Evolutionary conservation across 2,113 vertebrate species (phyloP).

Genomic region (Calonectris borealis): DNA sequence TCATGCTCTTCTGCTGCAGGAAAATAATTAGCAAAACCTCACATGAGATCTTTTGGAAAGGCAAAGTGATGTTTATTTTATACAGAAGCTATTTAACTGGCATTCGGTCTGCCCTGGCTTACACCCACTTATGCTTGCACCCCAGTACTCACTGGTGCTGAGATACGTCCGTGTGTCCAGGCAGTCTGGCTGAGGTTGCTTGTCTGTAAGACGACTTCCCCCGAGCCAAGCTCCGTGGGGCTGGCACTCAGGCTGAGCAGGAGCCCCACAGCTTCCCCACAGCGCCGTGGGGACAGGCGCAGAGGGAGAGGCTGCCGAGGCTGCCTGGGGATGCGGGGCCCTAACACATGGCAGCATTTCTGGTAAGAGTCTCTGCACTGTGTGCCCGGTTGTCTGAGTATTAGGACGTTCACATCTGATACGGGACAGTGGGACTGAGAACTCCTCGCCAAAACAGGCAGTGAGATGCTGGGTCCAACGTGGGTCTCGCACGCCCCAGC

Average conservation of each 20-base stretch:
- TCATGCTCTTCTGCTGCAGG: neutral
- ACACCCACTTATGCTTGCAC: neutral
- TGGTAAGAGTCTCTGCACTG: neutral
- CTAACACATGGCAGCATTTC: neutral
- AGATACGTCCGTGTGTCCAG: neutral
- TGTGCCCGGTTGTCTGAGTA: neutral
- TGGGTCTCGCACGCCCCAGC: neutral
- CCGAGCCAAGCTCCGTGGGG: neutral
- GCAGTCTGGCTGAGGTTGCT: neutral
- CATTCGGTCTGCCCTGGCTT: neutral
- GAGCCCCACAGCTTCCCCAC: neutral
- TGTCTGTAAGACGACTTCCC: neutral
- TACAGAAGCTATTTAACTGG: neutral
- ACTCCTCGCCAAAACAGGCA: neutral
- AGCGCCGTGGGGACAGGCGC: neutral
- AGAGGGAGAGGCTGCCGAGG: neutral
- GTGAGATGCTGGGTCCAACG: fast-evolving
- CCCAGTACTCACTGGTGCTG: neutral
- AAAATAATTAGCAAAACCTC: neutral
- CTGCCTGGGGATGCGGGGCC: neutral
- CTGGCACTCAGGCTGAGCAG: neutral
- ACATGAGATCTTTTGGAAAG: neutral
- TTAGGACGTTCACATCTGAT: neutral
- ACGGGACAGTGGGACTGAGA: neutral
- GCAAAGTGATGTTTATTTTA: neutral